Evolutionary conservation across 2,797 vertebrate genomes (phyloP).

Genomic region (Scyliorhinus canicula): DNA sequence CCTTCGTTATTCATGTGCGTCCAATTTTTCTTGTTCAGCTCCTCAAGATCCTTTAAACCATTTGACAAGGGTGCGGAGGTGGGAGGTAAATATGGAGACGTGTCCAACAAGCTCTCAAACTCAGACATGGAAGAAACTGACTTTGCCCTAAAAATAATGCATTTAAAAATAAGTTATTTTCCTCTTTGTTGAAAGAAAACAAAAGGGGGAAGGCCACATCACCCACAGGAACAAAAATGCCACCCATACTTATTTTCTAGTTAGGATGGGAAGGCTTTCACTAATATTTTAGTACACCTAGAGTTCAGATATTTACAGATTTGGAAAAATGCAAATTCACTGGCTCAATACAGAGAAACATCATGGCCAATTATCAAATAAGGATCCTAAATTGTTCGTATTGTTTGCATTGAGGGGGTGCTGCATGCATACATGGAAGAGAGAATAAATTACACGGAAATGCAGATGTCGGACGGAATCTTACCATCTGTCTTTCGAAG

Average conservation of each 20-base stretch:
- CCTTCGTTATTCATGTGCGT: constrained; percentile 58
- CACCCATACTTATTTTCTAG: neutral
- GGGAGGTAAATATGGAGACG: constrained; percentile 65
- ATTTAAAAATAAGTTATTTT: constrained; percentile 12
- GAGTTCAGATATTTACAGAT: neutral
- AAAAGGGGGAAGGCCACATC: neutral
- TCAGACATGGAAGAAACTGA: constrained; percentile 74
- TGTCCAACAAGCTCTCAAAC: constrained; percentile 69
- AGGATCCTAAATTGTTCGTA: neutral
- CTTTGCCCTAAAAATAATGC: constrained; percentile 57
- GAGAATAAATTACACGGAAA: neutral
- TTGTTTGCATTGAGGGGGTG: neutral
- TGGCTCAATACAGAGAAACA: neutral
- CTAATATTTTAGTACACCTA: neutral
- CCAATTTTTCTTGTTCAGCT: constrained; percentile 71
- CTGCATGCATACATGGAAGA: neutral
- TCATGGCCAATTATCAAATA: neutral
- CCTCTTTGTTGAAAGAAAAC: neutral
- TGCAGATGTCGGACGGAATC: too few species aligned
- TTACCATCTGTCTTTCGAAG: too few species aligned
- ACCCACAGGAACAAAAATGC: neutral
- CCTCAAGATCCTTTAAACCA: constrained; percentile 52
- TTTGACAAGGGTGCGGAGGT: constrained; percentile 50
- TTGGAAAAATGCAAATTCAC: neutral
- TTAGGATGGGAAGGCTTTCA: neutral